A percentile compares a stretch with the other conserved stretches of the same genome.
phyloP scores from a whole-genome alignment of 2,888 invertebrate species.

The Diadegma fenestrale region DNA sequence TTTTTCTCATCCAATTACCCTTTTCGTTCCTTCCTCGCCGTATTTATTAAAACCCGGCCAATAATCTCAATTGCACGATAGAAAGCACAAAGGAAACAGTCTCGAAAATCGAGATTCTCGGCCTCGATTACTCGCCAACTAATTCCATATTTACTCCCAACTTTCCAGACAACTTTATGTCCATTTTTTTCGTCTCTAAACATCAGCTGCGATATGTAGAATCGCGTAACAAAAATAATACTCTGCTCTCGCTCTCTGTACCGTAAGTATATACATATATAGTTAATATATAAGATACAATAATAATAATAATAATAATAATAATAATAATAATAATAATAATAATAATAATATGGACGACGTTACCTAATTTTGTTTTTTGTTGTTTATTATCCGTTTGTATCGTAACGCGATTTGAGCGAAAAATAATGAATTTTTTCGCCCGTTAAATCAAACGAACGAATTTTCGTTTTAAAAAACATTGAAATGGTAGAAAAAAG shows the following conservation, averaged over 20 bases:
- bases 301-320: neutral
- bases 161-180: constrained; percentile 44
- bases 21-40: neutral
- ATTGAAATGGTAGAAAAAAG: constrained; percentile 26
- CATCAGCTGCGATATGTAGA: constrained; percentile 67
- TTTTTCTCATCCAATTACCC: constrained; percentile 2
- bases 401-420: constrained; percentile 49
- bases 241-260: constrained; percentile 56
- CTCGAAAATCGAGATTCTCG: constrained; percentile 33
- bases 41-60: neutral
- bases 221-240: constrained; percentile 72
- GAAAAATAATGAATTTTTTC: constrained; percentile 48
- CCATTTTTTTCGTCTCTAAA: constrained; percentile 51
- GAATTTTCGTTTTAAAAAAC: neutral
- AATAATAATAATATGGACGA: constrained; percentile 57
- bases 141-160: constrained; percentile 29
- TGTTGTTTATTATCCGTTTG: constrained; percentile 41
- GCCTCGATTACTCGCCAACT: constrained; percentile 28
- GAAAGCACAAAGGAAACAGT: constrained; percentile 25
- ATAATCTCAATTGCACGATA: constrained; percentile 46
- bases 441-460: constrained; percentile 47
- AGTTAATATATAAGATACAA: neutral
- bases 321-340: constrained; percentile 4
- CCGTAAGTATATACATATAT: constrained; percentile 45
- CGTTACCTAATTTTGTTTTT: constrained; percentile 46